Percentiles rank a stretch among this genome's conserved stretches.
phyloP scores from a whole-genome alignment of 2,113 vertebrate species.

The Felis chaus region DNA sequence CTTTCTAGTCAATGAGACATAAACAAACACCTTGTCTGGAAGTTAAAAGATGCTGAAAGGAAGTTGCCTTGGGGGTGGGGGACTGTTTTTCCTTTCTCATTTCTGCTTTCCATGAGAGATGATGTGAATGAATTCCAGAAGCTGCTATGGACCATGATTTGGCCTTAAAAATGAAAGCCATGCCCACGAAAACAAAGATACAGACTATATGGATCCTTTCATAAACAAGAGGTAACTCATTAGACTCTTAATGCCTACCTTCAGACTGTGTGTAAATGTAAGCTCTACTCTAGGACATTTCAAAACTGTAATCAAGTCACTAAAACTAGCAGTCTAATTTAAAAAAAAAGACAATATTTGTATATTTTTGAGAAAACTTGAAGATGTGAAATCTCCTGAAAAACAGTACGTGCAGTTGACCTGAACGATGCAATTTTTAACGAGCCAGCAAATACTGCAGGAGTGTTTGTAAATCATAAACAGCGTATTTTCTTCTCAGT shows the following conservation, averaged over 20 bases:
- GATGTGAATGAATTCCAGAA: background rate
- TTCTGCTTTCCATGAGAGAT: background rate
- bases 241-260: background rate
- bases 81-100: background rate
- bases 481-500: background rate
- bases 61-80: background rate
- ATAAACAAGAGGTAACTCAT: too few relatives aligned
- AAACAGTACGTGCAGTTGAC: background rate
- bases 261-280: background rate
- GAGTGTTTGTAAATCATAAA: background rate
- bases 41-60: background rate
- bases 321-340: background rate
- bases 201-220: background rate
- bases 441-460: background rate
- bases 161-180: background rate
- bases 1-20: background rate
- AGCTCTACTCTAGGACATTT: too few relatives aligned
- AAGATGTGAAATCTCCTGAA: background rate
- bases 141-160: background rate
- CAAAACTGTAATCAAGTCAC: background rate
- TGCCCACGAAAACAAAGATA: background rate
- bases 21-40: background rate
- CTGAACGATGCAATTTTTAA: background rate
- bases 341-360: background rate
- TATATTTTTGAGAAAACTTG: slow-evolving; percentile 12